Base-by-base conservation (phyloP, 2,797 vertebrate species). In the Acomys russatus region DNA sequence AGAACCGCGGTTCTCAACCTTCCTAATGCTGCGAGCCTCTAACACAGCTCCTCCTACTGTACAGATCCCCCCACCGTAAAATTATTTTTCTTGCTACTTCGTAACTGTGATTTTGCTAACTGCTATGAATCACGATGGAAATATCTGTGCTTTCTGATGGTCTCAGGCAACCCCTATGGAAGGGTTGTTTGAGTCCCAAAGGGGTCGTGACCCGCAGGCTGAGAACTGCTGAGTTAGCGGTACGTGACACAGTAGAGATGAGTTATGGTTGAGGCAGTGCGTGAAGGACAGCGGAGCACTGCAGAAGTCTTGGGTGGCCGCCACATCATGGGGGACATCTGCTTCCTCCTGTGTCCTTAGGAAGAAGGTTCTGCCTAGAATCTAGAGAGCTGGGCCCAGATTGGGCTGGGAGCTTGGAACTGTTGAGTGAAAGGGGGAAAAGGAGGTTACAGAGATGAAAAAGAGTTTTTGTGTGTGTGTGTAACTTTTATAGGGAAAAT, bases 331-430 rank as follows among this genome's bases (percentile, higher is more conserved):
- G 35, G 35, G 64, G n/a, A 14, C 2, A 35, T n/a, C 17, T 20
- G 17, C n/a, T 20, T 22, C 49, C 79, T 77, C 23, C 63, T 44
- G 14, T 83, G 23, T 64, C 74, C 22, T 51, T 64, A n/a, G 18
- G 23, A 76, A 18, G 89, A 92, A 51, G 33, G 12, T n/a, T 11
- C 49, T 17, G 11, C 4, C 18, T 51, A 22, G 86, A 82, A 64
- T 94, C 79, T 86, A 56, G 78, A 78, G n/a, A 38, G 33, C 20
- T 28, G 63, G 90, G 44, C 20, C 71, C 44, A 68, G 54, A 35
- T 23, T 96, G 74, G 22, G 35, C 78, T 44, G 51, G 90, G 56
- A 92, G 79, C 51, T 68, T 64, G 18, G 78, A 79, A 28, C 56
- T 76, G 8, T 44, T 38, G 90, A 51, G 14, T 33, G 35, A 63